phyloP scores from a whole-genome alignment of 1,140 invertebrate species.

The Lepidurus packardi region DNA sequence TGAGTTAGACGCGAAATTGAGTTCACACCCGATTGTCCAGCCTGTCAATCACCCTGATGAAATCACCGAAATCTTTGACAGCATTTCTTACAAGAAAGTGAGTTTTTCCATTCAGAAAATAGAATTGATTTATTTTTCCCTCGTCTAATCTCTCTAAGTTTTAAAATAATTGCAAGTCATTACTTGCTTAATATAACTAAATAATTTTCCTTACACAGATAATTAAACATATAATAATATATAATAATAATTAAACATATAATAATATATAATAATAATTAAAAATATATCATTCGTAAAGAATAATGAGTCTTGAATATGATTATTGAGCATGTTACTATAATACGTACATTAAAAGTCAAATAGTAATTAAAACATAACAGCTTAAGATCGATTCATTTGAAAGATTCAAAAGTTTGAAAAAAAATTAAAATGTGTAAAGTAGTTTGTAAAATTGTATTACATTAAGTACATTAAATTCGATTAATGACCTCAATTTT shows the following conservation, averaged over 20 bases:
- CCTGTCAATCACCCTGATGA: slow-evolving; percentile 75
- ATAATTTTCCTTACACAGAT: too few species aligned
- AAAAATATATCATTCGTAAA: too few species aligned
- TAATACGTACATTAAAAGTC: slow-evolving; percentile 19
- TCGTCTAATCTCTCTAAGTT: too few species aligned
- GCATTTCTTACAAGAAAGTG: slow-evolving; percentile 88
- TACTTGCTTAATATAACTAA: too few species aligned
- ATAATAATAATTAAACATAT: too few species aligned
- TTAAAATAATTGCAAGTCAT: too few species aligned
- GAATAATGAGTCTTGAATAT: neutral
- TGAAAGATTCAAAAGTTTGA: too few species aligned
- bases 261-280: neutral
- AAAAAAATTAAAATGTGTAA: too few species aligned
- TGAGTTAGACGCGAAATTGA: slow-evolving; percentile 67
- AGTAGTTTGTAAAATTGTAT: slow-evolving; percentile 32
- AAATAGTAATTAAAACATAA: slow-evolving; percentile 34
- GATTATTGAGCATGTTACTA: slow-evolving; percentile 1
- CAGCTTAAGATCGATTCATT: slow-evolving; percentile 32
- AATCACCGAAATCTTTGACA: slow-evolving; percentile 87
- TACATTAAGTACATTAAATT: neutral
- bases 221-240: too few species aligned
- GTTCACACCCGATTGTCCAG: slow-evolving; percentile 82
- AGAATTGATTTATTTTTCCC: neutral
- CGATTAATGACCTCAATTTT: neutral
- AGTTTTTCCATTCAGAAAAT: neutral